Base-by-base conservation (phyloP, 2,888 invertebrate species). In the Drosophila affinis region DNA sequence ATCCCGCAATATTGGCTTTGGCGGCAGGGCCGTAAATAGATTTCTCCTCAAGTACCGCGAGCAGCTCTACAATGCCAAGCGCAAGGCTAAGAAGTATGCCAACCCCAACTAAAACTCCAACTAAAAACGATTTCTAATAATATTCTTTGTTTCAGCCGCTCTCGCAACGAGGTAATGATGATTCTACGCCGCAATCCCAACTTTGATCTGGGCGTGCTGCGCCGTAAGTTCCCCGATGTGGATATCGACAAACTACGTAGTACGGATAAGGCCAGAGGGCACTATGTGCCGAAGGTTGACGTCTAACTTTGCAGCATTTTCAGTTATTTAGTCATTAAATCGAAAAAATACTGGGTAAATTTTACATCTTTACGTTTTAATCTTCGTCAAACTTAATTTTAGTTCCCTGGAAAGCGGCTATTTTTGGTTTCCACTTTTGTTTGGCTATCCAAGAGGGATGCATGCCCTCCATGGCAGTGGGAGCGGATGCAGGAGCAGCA, bases 121-220 rank as follows among this genome's bases (percentile, higher is more conserved):
- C 18, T 12, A 9, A 18, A 3, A 44, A 5, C n/a, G 2, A 7
- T 29, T 10, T 18, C 14, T 14, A 54, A 29, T n/a, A 7, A 14
- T 14, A 7, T 39, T n/a, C 39, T 39, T 14, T 39, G 7, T 75
- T 70, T 27, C 72, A 93, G 93, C 72, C 93, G 95, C 75, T 93
- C 95, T 57, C 94, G 93, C 70, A 95, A 94, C 85, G 95, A 95
- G 90, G 95, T 95, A 0, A 94, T 94, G 91, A 94, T 94, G 75
- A 91, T 96, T 61, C 85, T 97, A 27, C 95, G 95, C 76, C 93
- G 95, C 48, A 97, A 96, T 91, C 97, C 97, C 1, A 93, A 97
- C 88, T 92, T 96, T 91, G 95, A 96, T 89, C 90, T 95, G 90
- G 94, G 95, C 65, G 93, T 94, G 60, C 88, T 98, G 24, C 94